Evolutionary conservation across 2,797 vertebrate species (phyloP), one percentile per base, ranked within the genome.

Genomic region (Myotis planiceps): DNA sequence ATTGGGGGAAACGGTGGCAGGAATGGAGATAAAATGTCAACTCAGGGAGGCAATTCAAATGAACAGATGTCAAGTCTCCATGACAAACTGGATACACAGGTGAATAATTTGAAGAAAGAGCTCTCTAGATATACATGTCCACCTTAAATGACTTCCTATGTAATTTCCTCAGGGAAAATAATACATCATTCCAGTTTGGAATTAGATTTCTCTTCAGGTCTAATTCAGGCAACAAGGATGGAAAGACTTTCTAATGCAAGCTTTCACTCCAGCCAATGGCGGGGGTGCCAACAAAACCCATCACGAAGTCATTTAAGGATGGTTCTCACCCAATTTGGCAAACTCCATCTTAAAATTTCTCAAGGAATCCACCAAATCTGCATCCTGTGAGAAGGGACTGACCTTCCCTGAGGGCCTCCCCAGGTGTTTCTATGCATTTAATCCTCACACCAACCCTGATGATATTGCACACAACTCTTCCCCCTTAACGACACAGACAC

Each of bases 61-160:
- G 14, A 88, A 68, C 23, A 78, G 37, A 79, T 91, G 55, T 74
- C 37, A 87, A 68, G 2, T 91, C 49, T 86, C 66, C 55, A 32
- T 68, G 39, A 79, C 21, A 53, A 76, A 76, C 5, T 84, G 39
- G 39, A 66, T 32, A 68, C n/a, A 63, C 9, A 39, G 42, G 19
- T 86, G 39, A 96, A 82, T 79, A 75, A 92, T 63, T 49, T 90
- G 21, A 71, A 75, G 32, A 76, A 88, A 37, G n/a, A 47, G 47
- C n/a, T 53, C 29, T 93, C 37, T 42, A 51, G n/a, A 76, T 68
- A 23, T 27, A 42, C 27, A 15, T 4, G 27, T 79, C 18, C 23
- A 86, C 32, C 27, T 86, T 66, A 63, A 83, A 42, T 34, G 21
- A 78, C 37, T 82, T 25, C 29, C 8, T 91, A 4, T 58, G 5